Evolutionary conservation across 2,888 invertebrate genomes (phyloP).

Genomic region (Formica aserva): DNA sequence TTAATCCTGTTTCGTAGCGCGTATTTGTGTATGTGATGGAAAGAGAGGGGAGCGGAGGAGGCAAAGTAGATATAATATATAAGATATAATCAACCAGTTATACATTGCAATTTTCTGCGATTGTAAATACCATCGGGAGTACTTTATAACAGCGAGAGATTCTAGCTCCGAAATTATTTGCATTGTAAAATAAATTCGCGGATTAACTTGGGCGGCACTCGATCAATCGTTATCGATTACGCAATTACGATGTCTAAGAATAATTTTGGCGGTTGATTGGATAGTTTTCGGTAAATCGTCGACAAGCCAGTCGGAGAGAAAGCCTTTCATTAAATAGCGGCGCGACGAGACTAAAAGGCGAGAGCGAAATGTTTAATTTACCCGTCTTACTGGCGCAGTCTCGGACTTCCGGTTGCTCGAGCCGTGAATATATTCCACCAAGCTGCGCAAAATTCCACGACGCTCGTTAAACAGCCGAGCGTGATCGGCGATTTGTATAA

Average conservation of each 20-base stretch:
- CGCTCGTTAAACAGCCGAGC: constrained; percentile 75
- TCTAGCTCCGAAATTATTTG: neutral
- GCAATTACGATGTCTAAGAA: constrained; percentile 35
- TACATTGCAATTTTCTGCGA: constrained; percentile 4
- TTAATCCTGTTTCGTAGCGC: neutral
- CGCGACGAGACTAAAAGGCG: constrained; percentile 69
- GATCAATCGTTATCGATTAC: constrained; percentile 7
- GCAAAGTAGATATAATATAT: neutral
- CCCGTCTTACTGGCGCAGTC: constrained; percentile 66
- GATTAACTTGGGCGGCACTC: neutral
- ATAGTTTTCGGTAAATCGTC: constrained; percentile 29
- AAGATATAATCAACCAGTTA: neutral
- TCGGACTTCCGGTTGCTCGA: constrained; percentile 62
- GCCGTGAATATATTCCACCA: constrained; percentile 72
- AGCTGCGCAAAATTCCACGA: constrained; percentile 54
- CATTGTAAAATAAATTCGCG: neutral
- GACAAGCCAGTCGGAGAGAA: constrained; percentile 39
- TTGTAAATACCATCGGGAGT: neutral
- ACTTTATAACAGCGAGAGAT: neutral
- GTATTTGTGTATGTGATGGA: neutral
- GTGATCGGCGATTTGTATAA: constrained; percentile 79
- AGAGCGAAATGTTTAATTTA: constrained; percentile 78
- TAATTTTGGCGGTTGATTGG: constrained; percentile 32
- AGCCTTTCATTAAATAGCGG: constrained; percentile 56
- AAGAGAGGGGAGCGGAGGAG: neutral